These are phyloP conservation scores for Tuta absoluta DNA, from an alignment of 2,888 invertebrate species.

Conservation along the genomic window DNA sequence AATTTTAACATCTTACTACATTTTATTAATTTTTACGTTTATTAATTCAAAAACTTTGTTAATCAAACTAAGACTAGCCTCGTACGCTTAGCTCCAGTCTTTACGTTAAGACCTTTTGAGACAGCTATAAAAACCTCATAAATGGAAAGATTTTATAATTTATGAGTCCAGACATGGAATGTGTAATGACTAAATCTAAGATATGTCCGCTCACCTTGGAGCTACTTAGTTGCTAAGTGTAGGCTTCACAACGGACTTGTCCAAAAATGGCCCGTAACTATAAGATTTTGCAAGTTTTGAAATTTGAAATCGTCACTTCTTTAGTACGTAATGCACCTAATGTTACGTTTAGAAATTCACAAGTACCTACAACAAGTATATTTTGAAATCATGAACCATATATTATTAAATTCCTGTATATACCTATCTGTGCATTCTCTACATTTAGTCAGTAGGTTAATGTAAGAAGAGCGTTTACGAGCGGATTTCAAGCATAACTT, in stretches of 20 bases:
- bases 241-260: slow-evolving; percentile 38
- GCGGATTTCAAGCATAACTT: no score
- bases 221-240: slow-evolving; percentile 20
- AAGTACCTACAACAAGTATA: slow-evolving; percentile 21
- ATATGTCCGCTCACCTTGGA: slow-evolving; percentile 28
- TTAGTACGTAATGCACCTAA: no score
- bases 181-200: slow-evolving; percentile 28
- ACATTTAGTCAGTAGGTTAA: no score
- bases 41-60: no score
- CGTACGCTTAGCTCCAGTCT: background rate
- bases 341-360: slow-evolving; percentile 35
- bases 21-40: no score
- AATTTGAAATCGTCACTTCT: slow-evolving; percentile 39
- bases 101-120: slow-evolving; percentile 8
- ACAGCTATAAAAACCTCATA: slow-evolving; percentile 20
- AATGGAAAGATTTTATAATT: slow-evolving; percentile 17
- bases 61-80: no score
- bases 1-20: no score
- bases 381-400: background rate
- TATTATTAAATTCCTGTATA: no score
- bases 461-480: no score
- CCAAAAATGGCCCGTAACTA: slow-evolving; percentile 45
- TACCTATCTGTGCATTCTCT: no score
- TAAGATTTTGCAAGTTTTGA: slow-evolving; percentile 44
- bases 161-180: slow-evolving; percentile 24